Base-by-base conservation (phyloP, 2,797 vertebrate genomes). In the Kryptolebias ocellatus region DNA sequence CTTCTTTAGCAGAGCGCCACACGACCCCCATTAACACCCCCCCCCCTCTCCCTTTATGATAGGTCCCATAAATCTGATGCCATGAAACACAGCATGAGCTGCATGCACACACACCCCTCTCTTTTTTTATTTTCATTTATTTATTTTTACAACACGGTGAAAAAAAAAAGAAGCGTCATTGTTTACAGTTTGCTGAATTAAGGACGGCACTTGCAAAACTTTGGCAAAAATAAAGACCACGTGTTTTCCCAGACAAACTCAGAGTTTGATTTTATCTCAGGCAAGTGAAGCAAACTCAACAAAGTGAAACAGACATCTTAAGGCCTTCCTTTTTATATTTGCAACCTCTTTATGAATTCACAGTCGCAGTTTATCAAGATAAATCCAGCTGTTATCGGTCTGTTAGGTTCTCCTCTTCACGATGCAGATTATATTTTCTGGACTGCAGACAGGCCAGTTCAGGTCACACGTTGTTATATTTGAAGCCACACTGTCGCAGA, bases 11-110 rank as follows among this genome's bases (percentile, higher is more conserved):
- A 68, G 78, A 16, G 46, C n/a, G 42, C 39, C 16, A 53, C 52
- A 55, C 45, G 60, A 50, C 10, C 24, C 46, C 54, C 60, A 73
- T 68, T 77, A 73, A 69, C 75, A 57, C 67, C 53, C 24, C 46
- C 53, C 60, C 76, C 60, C 65, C 52, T 44, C 46, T 42, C 51
- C 66, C 72, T 79, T 78, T 47, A 49, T 55, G 8, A 54, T 39
- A 47, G 47, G 47, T 28, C 61, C 65, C 68, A 67, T 66, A 47
- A 54, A 77, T 80, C 39, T 75, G 44, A 29, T 53, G 56, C 16
- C 72, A 75, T 78, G 45, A 67, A 71, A 53, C 66, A 74, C 69
- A 81, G 83, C 81, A 88, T 86, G 85, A 81, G 61, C 79, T 74
- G 88, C 83, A 87, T 87, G 83, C 27, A 47, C 59, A 67, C 74